These are phyloP conservation scores for Eidolon dupreanum DNA, from an alignment of 2,797 vertebrate species.

Conservation along the genomic window DNA sequence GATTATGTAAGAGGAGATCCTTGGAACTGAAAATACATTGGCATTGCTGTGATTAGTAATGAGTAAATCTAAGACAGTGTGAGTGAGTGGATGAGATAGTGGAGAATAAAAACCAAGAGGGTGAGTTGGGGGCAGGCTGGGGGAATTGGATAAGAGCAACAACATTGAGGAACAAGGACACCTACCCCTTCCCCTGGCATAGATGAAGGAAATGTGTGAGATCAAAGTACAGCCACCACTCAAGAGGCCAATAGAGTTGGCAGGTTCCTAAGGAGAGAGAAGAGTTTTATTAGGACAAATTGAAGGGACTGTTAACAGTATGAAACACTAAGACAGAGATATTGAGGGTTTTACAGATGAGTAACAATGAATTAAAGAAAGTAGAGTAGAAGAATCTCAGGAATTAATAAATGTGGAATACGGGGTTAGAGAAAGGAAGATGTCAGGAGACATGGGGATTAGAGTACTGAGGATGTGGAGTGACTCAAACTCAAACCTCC, in stretches of 20 bases:
- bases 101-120: background rate
- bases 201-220: background rate
- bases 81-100: background rate
- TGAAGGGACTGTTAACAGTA: background rate
- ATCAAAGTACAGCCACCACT: background rate
- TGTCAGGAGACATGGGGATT: background rate
- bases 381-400: background rate
- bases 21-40: background rate
- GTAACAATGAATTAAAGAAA: background rate
- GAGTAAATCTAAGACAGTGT: background rate
- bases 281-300: background rate
- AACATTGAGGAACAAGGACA: background rate
- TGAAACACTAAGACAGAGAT: background rate
- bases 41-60: background rate
- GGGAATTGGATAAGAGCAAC: background rate
- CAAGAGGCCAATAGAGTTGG: background rate
- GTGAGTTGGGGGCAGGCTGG: no score
- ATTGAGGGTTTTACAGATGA: background rate
- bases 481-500: no score
- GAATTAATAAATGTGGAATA: background rate
- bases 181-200: accelerated
- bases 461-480: accelerated
- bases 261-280: background rate
- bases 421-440: no score
- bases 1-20: background rate